These are phyloP conservation scores for Galagoides demidoff DNA, from an alignment of 2,797 vertebrate species.

Conservation along the genomic window DNA sequence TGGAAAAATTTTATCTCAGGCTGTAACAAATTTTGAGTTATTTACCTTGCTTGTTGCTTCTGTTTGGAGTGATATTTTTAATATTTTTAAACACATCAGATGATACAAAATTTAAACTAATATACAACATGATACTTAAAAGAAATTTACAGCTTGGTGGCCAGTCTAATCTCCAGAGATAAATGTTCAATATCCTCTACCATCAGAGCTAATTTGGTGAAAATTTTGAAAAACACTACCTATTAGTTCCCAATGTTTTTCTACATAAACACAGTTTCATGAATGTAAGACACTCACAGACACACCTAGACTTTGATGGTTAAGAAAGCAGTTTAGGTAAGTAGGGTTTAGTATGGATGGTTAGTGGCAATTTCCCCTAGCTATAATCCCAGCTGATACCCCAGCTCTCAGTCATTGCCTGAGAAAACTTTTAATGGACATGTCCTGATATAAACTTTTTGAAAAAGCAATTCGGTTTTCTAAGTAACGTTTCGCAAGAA, in stretches of 20 bases:
- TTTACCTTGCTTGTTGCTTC: conserved; percentile 24
- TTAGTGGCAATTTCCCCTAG: conserved; percentile 26
- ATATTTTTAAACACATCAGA: conserved; percentile 18
- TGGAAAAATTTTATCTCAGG: conserved; percentile 4
- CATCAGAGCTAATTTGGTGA: conserved; percentile 37
- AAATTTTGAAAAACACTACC: conserved; percentile 35
- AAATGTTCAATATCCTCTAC: background rate
- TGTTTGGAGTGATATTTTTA: background rate
- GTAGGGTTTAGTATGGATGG: background rate
- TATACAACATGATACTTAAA: background rate
- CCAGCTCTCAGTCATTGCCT: background rate
- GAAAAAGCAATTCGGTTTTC: background rate
- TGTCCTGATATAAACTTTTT: background rate
- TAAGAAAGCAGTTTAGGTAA: background rate
- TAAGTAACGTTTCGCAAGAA: too few species aligned
- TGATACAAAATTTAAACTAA: conserved; percentile 23
- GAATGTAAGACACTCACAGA: background rate
- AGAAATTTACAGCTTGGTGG: background rate
- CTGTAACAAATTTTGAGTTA: conserved; percentile 32
- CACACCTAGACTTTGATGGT: background rate
- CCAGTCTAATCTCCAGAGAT: background rate
- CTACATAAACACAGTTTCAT: conserved; percentile 4
- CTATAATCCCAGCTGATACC: conserved; percentile 6
- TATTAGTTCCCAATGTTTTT: background rate
- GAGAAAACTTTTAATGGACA: conserved; percentile 39